Conservation (phyloP, 2,113 vertebrate genomes). For the Stegostoma tigrinum region DNA sequence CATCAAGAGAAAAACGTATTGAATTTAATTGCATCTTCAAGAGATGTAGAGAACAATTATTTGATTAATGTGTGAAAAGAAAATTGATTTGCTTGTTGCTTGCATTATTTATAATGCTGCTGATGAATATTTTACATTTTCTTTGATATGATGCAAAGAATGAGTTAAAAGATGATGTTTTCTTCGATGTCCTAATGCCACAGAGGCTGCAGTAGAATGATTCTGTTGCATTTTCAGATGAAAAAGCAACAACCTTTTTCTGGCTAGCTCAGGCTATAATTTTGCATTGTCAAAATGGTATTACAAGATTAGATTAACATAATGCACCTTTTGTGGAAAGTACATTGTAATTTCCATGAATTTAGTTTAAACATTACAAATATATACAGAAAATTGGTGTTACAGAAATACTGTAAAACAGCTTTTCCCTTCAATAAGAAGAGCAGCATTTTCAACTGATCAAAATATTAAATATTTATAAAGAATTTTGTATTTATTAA, state of each 20-base stretch:
- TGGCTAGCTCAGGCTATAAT: background rate
- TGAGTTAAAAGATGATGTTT: background rate
- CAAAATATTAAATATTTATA: background rate
- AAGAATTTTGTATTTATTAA: background rate
- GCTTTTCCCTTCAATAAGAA: background rate
- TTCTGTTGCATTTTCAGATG: background rate
- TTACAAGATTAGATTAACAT: background rate
- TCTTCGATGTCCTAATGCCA: background rate
- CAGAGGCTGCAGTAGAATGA: no score
- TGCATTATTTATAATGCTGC: slow-evolving; percentile 52
- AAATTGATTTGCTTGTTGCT: slow-evolving; percentile 49
- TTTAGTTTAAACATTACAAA: background rate
- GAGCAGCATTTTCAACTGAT: background rate
- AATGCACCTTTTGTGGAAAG: slow-evolving; percentile 21
- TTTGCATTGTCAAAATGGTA: background rate
- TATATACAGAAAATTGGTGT: background rate
- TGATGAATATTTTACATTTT: slow-evolving; percentile 58
- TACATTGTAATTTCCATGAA: slow-evolving; percentile 7
- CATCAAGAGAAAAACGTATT: background rate
- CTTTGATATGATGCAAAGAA: background rate
- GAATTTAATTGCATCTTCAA: slow-evolving; percentile 47
- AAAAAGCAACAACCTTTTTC: background rate
- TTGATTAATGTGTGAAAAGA: slow-evolving; percentile 49
- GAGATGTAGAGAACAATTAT: slow-evolving; percentile 51
- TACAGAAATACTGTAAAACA: background rate